Conservation (phyloP, 2,797 vertebrate genomes). For the Hephaestus fuliginosus region DNA sequence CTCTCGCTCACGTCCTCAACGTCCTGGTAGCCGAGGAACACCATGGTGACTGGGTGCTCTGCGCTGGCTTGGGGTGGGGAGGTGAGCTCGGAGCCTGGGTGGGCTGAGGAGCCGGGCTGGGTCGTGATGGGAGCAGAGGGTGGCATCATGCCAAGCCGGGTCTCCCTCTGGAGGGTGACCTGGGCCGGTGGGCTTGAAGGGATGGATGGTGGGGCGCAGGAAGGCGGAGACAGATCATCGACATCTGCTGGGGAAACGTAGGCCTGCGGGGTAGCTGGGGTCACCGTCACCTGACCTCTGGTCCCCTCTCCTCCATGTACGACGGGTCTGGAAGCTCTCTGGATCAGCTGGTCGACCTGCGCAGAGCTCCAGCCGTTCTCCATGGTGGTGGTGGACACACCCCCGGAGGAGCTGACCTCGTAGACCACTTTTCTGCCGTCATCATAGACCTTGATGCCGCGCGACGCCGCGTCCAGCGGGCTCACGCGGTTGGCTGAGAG, state of each 20-base stretch:
- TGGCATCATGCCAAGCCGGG: constrained; percentile 90
- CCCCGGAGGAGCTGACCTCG: constrained; percentile 91
- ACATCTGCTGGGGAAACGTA: constrained; percentile 73
- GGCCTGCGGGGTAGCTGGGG: constrained; percentile 73
- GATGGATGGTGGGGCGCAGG: constrained; percentile 79
- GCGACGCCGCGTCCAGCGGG: constrained; percentile 90
- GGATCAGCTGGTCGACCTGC: constrained; percentile 93
- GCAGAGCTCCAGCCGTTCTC: constrained; percentile 96
- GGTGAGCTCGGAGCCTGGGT: constrained; percentile 72
- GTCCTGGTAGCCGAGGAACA: constrained; percentile 98
- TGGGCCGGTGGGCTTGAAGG: constrained; percentile 86
- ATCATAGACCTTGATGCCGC: constrained; percentile 96
- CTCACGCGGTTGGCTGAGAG: constrained; percentile 92
- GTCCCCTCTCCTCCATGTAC: constrained; percentile 81
- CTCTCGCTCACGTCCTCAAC: constrained; percentile 94
- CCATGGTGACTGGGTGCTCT: constrained; percentile 97
- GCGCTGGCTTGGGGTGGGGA: constrained; percentile 80
- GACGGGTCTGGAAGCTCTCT: constrained; percentile 88
- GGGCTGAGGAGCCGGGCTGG: constrained; percentile 67
- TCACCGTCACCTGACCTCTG: constrained; percentile 78
- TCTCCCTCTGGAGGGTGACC: constrained; percentile 91
- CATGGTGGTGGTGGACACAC: constrained; percentile 86
- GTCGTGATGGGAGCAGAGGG: constrained; percentile 81
- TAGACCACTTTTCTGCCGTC: constrained; percentile 97
- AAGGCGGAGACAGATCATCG: constrained; percentile 85